Conservation (phyloP, 2,888 invertebrate species). For the Muschampia plurimacula region DNA sequence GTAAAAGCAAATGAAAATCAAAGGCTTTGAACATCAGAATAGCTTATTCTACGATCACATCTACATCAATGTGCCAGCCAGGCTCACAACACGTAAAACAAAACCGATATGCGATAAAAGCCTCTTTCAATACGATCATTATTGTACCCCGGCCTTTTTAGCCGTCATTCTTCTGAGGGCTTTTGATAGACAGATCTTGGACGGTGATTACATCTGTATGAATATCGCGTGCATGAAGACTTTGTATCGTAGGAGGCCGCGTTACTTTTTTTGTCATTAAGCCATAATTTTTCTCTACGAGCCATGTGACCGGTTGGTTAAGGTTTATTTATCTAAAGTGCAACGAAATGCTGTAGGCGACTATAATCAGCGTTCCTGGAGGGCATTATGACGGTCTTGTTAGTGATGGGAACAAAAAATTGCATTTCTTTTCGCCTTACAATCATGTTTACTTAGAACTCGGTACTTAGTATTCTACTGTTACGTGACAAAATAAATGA, state of each 20-base stretch:
- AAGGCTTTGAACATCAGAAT: conserved; percentile 37
- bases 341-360: conserved; percentile 44
- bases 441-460: conserved; percentile 24
- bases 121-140: conserved; percentile 42
- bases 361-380: conserved; percentile 45
- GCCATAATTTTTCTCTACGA: conserved; percentile 51
- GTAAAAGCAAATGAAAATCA: conserved; percentile 21
- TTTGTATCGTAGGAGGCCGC: conserved; percentile 37
- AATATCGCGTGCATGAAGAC: conserved; percentile 45
- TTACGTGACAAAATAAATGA: conserved; percentile 18
- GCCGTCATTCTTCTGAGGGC: conserved; percentile 36
- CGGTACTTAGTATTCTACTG: conserved; percentile 22
- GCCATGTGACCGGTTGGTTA: conserved; percentile 46
- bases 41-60: conserved; percentile 39
- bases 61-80: conserved; percentile 34
- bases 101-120: conserved; percentile 42
- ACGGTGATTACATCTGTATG: conserved; percentile 47
- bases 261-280: conserved; percentile 50
- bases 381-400: conserved; percentile 41
- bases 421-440: conserved; percentile 27
- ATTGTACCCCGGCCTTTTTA: conserved; percentile 41
- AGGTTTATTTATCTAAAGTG: conserved; percentile 43
- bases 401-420: conserved; percentile 34
- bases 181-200: conserved; percentile 43
- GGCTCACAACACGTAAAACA: conserved; percentile 37